phyloP scores from a whole-genome alignment of 2,113 vertebrate species.

The Cebidichthys violaceus region DNA sequence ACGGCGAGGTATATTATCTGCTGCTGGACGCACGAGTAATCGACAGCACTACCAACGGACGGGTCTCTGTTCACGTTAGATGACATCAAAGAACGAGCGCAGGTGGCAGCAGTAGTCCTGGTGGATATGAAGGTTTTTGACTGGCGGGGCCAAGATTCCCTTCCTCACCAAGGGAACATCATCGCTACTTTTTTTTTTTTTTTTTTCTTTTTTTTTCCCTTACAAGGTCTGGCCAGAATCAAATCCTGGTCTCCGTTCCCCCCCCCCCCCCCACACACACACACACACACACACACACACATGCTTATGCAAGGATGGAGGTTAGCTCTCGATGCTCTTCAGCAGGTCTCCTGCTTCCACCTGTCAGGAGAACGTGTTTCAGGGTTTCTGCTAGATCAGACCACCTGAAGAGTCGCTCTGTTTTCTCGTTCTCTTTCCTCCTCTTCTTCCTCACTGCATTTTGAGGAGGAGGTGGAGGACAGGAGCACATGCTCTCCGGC shows the following conservation, averaged over 20 bases:
- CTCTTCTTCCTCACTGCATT: conserved; percentile 33
- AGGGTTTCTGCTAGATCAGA: conserved; percentile 41
- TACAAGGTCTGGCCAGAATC: conserved; percentile 31
- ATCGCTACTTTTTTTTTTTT: conserved; percentile 33
- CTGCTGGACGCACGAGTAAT: conserved; percentile 25
- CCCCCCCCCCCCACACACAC: not conserved
- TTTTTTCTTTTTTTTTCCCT: conserved; percentile 8
- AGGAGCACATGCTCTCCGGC: too few relatives aligned
- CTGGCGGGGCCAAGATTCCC: conserved; percentile 63
- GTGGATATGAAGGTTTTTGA: conserved; percentile 71
- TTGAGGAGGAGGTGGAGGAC: conserved; percentile 41
- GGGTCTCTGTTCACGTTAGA: conserved; percentile 40
- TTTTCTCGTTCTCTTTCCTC: conserved; percentile 16
- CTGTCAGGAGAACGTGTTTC: conserved; percentile 23
- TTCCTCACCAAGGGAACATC: conserved; percentile 44
- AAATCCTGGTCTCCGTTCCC: conserved; percentile 31
- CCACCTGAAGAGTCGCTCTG: conserved; percentile 33
- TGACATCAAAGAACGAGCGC: conserved; percentile 47
- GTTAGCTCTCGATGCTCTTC: conserved; percentile 30
- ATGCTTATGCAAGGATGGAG: conserved; percentile 41
- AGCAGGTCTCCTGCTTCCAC: conserved; percentile 26
- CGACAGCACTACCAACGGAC: conserved; percentile 44
- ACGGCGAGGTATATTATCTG: conserved; percentile 46
- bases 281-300: not conserved
- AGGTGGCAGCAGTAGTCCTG: conserved; percentile 48